Evolutionary conservation across 2,888 invertebrate species (phyloP), one percentile per base, ranked within the genome.

Genomic region (Euphydryas editha): DNA sequence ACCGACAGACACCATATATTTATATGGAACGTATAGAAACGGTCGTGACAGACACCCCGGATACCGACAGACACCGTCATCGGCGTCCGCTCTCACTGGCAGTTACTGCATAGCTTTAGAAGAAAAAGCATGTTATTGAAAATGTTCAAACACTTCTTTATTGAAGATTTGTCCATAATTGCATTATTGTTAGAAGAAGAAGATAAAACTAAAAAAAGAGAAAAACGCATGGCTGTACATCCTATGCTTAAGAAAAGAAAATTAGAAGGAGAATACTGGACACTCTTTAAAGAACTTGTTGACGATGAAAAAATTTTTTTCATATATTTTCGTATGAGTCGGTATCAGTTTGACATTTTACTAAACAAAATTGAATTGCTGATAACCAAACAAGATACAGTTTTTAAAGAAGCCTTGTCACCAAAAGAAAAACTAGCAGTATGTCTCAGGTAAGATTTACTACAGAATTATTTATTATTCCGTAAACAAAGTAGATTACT

Each of bases 371-470:
- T 44, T 4, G 44, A 44, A 3, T 15, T 15, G 1, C 13, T n/a
- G 13, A n/a, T 44, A 13, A 44, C 44, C n/a, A 13, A 0, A 44
- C 13, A n/a, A 49, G 37, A 59, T 30, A 49, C 59, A 30, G 37
- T 18, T 37, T 49, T 59, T 49, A 59, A 20, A 36, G 59, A 49
- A 36, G 37, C 36, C 37, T 37, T 49, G 15, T 37, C 49, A 68
- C 68, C 70, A 66, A 69, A 67, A 69, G 70, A 72, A 71, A 72
- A 72, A 49, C 72, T 69, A 68, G 69, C 69, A 69, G 68, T 69
- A 68, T 71, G 68, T 65, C 69, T 69, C 65, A 68, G 69, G 68
- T 68, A 71, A 72, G 71, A 72, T 71, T 71, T 71, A 66, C 62
- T 71, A 70, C 67, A 71, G 67, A 68, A 72, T n/a, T n/a, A n/a